Conservation (phyloP, 2,113 vertebrate species). For the Merops nubicus region DNA sequence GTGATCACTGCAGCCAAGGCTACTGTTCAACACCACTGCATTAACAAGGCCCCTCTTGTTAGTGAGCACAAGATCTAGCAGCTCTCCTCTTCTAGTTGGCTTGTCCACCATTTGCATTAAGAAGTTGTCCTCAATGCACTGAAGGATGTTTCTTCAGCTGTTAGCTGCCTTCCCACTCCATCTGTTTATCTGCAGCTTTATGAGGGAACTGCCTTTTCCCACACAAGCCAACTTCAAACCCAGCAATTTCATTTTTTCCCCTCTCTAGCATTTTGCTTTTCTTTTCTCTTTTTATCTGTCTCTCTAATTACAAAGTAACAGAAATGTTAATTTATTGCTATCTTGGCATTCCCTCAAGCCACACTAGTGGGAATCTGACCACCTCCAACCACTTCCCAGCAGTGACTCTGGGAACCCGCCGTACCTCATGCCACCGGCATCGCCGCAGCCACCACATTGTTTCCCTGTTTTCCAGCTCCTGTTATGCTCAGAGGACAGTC, state of each 20-base stretch:
- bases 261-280: background rate
- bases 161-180: background rate
- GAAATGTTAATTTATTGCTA: background rate
- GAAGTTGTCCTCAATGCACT: no score
- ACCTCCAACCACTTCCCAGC: background rate
- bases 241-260: background rate
- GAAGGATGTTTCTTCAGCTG: background rate
- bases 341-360: background rate
- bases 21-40: no score
- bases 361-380: background rate
- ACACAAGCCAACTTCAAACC: background rate
- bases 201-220: background rate
- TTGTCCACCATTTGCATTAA: no score
- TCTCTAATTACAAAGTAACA: background rate
- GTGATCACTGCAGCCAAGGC: no score
- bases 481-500: background rate
- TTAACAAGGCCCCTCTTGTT: no score
- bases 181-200: background rate
- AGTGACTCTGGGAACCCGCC: background rate
- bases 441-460: background rate
- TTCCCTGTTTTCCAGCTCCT: background rate
- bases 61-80: no score
- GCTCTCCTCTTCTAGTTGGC: no score
- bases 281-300: background rate
- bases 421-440: background rate